Base-by-base conservation (phyloP, 2,888 invertebrate species). In the Kryphioiulus occultus region DNA sequence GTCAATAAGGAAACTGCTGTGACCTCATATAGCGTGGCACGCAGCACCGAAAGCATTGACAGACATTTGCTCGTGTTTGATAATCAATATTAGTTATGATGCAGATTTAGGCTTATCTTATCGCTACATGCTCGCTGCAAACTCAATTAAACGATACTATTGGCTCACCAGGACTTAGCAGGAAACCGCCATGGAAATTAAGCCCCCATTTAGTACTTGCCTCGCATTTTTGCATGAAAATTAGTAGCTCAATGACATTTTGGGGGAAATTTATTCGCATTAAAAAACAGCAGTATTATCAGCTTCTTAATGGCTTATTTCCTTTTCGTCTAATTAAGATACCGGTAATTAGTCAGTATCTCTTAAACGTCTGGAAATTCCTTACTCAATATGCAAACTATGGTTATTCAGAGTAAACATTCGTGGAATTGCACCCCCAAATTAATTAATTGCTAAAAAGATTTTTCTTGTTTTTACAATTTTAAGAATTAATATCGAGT, bases 71-170 rank as follows among this genome's bases (percentile, higher is more conserved):
- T 78, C 30, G 30, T 78, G 12, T 78, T 78, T 78, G 30, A 30
- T 78, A 78, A 32, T 78, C 78, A 78, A 78, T 78, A 78, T 78
- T 78, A 17, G 78, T 32, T 78, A 32, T 78, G 78, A 78, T 78
- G 78, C 78, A 78, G 78, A 78, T 78, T 78, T 5, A 78, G 78
- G 78, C 78, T 78, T 78, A 78, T 78, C 78, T 78, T 78, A 78
- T 32, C 30, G 30, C 17, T 30, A 17, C 30, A 68, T 22, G 68
- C 68, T 68, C 22, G 68, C 68, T 9, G 10, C 68, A 68, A 68
- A 68, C 68, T 68, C 68, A 68, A 68, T 68, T 68, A 68, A 68
- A 68, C 9, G 68, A 22, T 68, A 68, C 26, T 68, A 68, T 68
- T 68, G 68, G 68, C 26, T 68, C 22, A 9, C 68, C 26, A 68